Evolutionary conservation across 2,888 invertebrate genomes (phyloP).

Genomic region (Isoperla grammatica): DNA sequence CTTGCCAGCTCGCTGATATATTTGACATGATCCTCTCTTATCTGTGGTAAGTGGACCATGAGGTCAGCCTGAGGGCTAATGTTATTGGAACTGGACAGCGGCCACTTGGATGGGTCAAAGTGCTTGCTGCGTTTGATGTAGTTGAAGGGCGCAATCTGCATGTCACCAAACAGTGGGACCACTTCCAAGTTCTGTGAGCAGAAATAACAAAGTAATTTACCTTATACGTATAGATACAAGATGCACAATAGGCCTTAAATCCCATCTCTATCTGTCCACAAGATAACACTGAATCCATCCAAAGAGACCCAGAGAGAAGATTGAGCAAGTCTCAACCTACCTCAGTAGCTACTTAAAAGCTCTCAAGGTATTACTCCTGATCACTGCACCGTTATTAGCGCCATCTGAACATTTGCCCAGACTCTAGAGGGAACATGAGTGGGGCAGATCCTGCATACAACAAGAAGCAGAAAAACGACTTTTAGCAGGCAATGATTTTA

Average conservation of each 20-base stretch:
- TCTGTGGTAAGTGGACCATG: constrained; percentile 90
- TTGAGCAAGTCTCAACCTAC: not conserved
- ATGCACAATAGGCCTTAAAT: too few relatives aligned
- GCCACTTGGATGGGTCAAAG: constrained; percentile 86
- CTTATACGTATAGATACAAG: too few relatives aligned
- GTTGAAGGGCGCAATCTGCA: constrained; percentile 99
- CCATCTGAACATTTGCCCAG: too few relatives aligned
- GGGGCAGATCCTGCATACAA: too few relatives aligned
- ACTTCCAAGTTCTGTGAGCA: constrained; percentile 73
- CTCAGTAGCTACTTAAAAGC: too few relatives aligned
- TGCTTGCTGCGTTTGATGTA: constrained; percentile 93
- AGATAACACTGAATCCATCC: not conserved
- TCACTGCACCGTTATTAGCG: too few relatives aligned
- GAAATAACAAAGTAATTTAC: too few relatives aligned
- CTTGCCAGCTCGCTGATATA: constrained; percentile 94
- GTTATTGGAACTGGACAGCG: constrained; percentile 73
- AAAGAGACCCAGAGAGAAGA: not conserved
- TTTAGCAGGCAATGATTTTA: too few relatives aligned
- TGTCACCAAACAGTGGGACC: constrained; percentile 95
- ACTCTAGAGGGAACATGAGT: too few relatives aligned
- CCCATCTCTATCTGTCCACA: too few relatives aligned
- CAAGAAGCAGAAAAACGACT: too few relatives aligned
- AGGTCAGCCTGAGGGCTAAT: constrained; percentile 89
- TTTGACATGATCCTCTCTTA: constrained; percentile 93
- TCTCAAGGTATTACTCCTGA: too few relatives aligned